These are phyloP conservation scores for Gallinago media DNA, from an alignment of 2,113 vertebrate species.

Conservation along the genomic window DNA sequence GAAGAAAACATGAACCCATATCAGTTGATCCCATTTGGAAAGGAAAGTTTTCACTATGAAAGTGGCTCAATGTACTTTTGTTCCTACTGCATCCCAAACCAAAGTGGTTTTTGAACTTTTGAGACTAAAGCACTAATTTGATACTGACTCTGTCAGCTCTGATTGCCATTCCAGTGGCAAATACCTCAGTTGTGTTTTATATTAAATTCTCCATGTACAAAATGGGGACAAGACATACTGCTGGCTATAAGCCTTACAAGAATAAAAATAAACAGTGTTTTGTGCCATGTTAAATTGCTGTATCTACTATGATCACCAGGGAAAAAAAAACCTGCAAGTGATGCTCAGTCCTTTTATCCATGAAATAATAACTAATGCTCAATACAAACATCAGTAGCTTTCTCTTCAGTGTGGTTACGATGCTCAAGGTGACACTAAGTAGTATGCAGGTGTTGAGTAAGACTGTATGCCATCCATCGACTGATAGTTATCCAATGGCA, in stretches of 20 bases:
- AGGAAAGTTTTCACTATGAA: not conserved
- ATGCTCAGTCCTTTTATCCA: not conserved
- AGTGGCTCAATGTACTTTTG: not conserved
- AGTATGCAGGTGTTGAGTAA: not conserved
- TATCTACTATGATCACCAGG: not conserved
- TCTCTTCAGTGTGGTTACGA: not conserved
- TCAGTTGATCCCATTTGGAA: not conserved
- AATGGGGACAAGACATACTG: not conserved
- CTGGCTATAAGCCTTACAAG: not conserved
- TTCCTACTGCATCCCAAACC: not conserved
- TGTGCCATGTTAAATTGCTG: not conserved
- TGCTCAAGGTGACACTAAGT: not conserved
- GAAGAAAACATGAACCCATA: not conserved
- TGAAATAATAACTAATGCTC: not conserved
- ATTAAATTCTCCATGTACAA: not conserved
- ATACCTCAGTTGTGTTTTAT: not conserved
- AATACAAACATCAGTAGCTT: not conserved
- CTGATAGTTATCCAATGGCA: not conserved
- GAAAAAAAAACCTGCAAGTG: not conserved
- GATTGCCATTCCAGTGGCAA: not conserved
- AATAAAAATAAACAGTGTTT: not conserved
- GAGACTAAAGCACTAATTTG: not conserved
- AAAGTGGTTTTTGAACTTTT: not conserved
- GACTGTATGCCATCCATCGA: not conserved
- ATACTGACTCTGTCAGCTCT: not conserved